Evolutionary conservation across 2,888 invertebrate species (phyloP).

Genomic region (Tachina fera): DNA sequence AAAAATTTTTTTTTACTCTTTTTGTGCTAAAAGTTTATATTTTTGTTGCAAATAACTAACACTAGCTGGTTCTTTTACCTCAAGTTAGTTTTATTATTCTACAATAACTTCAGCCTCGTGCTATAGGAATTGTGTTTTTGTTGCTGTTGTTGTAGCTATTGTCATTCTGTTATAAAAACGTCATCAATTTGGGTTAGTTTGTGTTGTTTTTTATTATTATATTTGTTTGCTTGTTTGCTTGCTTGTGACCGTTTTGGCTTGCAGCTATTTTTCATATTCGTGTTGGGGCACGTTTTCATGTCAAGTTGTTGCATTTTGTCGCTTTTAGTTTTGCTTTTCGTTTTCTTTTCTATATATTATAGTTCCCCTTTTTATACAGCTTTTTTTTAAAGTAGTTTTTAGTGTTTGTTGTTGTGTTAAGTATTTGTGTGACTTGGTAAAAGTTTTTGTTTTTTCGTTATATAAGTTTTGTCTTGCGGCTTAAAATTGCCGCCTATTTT

Average conservation of each 20-base stretch:
- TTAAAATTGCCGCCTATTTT: constrained; percentile 65
- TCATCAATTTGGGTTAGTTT: constrained; percentile 71
- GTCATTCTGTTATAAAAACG: constrained; percentile 66
- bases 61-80: constrained; percentile 48
- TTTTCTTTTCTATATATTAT: neutral
- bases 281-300: constrained; percentile 71
- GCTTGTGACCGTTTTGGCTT: constrained; percentile 66
- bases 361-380: constrained; percentile 9
- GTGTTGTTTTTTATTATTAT: constrained; percentile 19
- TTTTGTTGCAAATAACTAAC: constrained; percentile 45
- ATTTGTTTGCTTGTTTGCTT: constrained; percentile 18
- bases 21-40: constrained; percentile 15
- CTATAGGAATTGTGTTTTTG: constrained; percentile 34
- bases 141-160: constrained; percentile 52
- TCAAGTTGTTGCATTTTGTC: constrained; percentile 71
- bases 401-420: neutral
- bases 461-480: constrained; percentile 48
- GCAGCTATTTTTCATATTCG: constrained; percentile 68
- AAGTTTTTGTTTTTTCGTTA: neutral
- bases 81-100: constrained; percentile 52
- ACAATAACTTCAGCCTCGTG: constrained; percentile 50
- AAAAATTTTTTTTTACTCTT: constrained; percentile 8
- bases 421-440: neutral
- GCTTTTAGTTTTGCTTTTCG: constrained; percentile 53
- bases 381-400: neutral